phyloP scores from a whole-genome alignment of 2,888 invertebrate species.

The Tetragonisca angustula region DNA sequence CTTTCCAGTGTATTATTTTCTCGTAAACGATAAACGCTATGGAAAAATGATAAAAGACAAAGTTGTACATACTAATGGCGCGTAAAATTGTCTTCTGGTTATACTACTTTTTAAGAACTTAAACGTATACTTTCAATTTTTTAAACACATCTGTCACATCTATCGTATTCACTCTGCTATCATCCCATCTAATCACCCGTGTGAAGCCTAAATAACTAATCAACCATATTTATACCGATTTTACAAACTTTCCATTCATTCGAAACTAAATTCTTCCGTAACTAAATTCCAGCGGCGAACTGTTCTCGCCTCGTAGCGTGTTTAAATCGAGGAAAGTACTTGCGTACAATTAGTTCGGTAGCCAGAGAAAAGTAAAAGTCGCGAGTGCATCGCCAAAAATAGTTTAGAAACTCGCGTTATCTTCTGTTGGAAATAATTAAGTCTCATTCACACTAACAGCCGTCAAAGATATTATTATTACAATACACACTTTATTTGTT shows the following conservation, averaged over 20 bases:
- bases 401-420: slow-evolving; percentile 30
- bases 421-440: slow-evolving; percentile 27
- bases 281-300: not conserved
- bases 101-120: no score
- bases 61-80: no score
- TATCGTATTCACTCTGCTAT: not conserved
- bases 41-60: no score
- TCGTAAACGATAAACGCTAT: no score
- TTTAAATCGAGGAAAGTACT: not conserved
- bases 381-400: not conserved
- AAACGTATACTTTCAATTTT: no score
- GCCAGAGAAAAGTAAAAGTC: slow-evolving; percentile 31
- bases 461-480: no score
- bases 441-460: no score
- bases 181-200: not conserved
- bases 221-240: not conserved
- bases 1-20: no score
- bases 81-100: no score
- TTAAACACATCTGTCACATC: no score
- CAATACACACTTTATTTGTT: no score
- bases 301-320: not conserved
- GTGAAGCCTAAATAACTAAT: not conserved
- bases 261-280: no score
- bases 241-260: not conserved
- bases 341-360: not conserved